Base-by-base conservation (phyloP, 2,888 invertebrate species). In the Monopis laevigella region DNA sequence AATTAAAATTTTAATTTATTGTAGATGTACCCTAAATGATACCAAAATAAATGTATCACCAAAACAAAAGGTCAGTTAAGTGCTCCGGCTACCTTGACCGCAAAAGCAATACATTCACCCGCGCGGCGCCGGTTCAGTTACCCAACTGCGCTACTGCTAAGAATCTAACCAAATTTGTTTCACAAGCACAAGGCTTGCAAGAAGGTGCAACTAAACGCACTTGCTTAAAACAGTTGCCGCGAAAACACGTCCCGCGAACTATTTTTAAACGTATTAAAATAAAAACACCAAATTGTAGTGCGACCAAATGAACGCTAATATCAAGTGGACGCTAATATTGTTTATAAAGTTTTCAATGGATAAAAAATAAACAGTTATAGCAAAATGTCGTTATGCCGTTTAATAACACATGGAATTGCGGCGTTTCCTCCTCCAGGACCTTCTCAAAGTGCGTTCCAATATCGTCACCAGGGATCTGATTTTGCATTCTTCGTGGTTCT, bases 401-500 rank as follows among this genome's bases (percentile, higher is more conserved):
- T 75, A 18, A 65, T 64, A 49, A 61, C 63, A 2, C 71, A 62
- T 41, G 73, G 73, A n/a, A 66, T 80, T 8, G 65, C 78, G 6
- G 74, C 80, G 1, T 78, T 68, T 64, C 80, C 80, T 0, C 80
- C 80, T 0, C 67, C 78, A 0, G 80, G 75, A 0, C 78, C 72
- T 0, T 42, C 65, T 1, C 65, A 71, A 12, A 61, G 49, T 44
- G 55, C 62, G 45, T 75, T 74, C 54, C 77, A 80, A 41, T 77
- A 73, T 54, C 77, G 80, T 48, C 81, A 82, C 44, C 69, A 73
- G 41, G 80, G 81, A 1, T 71, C 80, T 36, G 89, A 88, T 65
- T 84, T 90, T 65, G 89, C 88, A 1, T 83, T 92, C 8, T 89
- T 92, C 57, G 84, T 90, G 69, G 86, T 90, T 19, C 73, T 92